Evolutionary conservation across 2,797 vertebrate genomes (phyloP).

Genomic region (Carapus acus): DNA sequence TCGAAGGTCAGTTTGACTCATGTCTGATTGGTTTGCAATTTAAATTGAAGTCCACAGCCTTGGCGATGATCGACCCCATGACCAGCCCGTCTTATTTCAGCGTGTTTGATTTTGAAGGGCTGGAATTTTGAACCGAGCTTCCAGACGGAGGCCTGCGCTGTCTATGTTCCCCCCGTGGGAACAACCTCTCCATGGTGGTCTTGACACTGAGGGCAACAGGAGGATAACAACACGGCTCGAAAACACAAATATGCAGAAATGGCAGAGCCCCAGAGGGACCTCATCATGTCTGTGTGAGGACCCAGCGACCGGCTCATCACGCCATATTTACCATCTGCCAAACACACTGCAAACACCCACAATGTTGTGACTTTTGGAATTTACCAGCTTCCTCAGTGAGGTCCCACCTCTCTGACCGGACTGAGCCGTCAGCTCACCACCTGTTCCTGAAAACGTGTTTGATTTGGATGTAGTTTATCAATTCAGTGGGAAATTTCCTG

Average conservation of each 20-base stretch:
- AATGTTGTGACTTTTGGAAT: neutral
- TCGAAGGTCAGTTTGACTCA: too few relatives aligned
- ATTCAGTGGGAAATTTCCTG: too few relatives aligned
- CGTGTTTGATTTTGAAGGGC: too few relatives aligned
- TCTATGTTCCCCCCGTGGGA: conserved; percentile 32
- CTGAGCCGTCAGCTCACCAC: too few relatives aligned
- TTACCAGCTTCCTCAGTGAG: too few relatives aligned
- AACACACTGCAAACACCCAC: conserved; percentile 10
- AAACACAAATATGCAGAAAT: conserved; percentile 63
- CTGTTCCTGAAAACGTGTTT: too few relatives aligned
- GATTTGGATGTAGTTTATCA: too few relatives aligned
- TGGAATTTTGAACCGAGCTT: conserved; percentile 29
- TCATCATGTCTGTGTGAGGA: conserved; percentile 23
- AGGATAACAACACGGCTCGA: conserved; percentile 33
- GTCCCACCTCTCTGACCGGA: too few relatives aligned
- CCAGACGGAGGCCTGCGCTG: conserved; percentile 4
- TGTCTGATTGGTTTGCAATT: too few relatives aligned
- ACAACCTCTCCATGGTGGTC: conserved; percentile 55
- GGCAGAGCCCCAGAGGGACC: conserved; percentile 41
- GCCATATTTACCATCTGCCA: conserved; percentile 21
- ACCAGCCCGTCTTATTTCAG: too few relatives aligned
- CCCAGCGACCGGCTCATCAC: conserved; percentile 3
- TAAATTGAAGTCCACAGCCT: too few relatives aligned
- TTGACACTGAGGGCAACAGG: conserved; percentile 49
- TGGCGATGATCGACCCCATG: too few relatives aligned